Evolutionary conservation across 2,888 invertebrate species (phyloP).

Genomic region (Oxyteleia sp.): DNA sequence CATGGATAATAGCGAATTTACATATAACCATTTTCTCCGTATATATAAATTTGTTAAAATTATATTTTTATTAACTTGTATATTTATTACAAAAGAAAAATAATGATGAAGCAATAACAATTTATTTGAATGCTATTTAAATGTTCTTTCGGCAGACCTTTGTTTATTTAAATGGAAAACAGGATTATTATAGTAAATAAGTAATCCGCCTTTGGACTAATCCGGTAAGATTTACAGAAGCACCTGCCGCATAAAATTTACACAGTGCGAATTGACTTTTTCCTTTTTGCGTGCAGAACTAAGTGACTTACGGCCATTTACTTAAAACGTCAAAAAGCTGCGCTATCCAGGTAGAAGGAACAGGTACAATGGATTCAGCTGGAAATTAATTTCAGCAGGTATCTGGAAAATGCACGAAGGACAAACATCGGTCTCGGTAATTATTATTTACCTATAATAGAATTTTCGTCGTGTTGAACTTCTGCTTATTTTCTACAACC

Average conservation of each 20-base stretch:
- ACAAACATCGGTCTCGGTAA: conserved; percentile 39
- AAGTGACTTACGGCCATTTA: conserved; percentile 28
- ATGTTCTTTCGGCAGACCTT: no score
- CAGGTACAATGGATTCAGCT: conserved; percentile 12
- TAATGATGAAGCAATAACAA: no score
- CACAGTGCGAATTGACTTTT: conserved; percentile 38
- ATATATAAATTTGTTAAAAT: no score
- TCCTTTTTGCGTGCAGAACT: conserved; percentile 35
- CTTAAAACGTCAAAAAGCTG: conserved; percentile 15
- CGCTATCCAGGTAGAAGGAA: conserved; percentile 42
- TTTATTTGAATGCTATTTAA: no score
- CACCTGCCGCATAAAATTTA: conserved; percentile 44
- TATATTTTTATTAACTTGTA: no score
- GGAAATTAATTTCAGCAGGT: conserved; percentile 57
- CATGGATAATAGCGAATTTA: no score
- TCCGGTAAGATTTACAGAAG: conserved; percentile 34
- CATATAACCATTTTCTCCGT: no score
- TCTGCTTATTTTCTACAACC: conserved; percentile 26
- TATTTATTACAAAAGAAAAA: no score
- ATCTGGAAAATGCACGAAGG: conserved; percentile 42
- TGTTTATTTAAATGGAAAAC: background rate
- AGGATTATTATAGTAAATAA: conserved; percentile 10
- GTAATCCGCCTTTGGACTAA: conserved; percentile 22
- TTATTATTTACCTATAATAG: conserved; percentile 36
- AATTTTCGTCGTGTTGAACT: conserved; percentile 11